These are phyloP conservation scores for Busseola fusca DNA, from an alignment of 2,888 invertebrate species.

Conservation along the genomic window DNA sequence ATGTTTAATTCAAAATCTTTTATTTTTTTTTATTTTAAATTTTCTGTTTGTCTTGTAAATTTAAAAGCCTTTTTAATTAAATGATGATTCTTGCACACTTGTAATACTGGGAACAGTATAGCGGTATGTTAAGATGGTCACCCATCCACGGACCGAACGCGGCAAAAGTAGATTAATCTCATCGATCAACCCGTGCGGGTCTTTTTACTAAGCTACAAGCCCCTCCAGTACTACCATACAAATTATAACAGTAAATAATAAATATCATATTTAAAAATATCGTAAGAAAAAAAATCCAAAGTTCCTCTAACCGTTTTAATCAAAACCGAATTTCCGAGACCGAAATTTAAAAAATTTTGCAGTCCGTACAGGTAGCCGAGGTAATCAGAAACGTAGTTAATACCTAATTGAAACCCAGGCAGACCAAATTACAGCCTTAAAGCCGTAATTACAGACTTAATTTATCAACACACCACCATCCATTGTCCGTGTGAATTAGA, in stretches of 20 bases:
- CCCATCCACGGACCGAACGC: too few species aligned
- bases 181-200: not conserved
- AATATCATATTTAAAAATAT: not conserved
- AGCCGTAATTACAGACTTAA: constrained; percentile 12
- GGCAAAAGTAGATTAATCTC: too few species aligned
- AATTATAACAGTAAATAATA: too few species aligned
- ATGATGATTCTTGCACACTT: not conserved
- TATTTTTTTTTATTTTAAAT: not conserved
- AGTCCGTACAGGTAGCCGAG: not conserved
- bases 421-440: constrained; percentile 27
- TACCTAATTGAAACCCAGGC: constrained; percentile 16
- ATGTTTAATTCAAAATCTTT: not conserved
- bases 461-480: constrained; percentile 15
- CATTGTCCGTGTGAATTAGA: not conserved
- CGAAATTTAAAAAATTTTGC: not conserved
- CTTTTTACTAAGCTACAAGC: not conserved
- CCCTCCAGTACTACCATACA: not conserved
- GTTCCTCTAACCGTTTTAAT: not conserved
- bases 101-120: too few species aligned
- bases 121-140: too few species aligned
- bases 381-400: constrained; percentile 13
- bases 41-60: not conserved
- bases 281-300: not conserved
- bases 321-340: not conserved
- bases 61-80: not conserved